Evolutionary conservation across 2,888 invertebrate genomes (phyloP), one percentile per base, ranked within the genome.

Genomic region (Myathropa florea): DNA sequence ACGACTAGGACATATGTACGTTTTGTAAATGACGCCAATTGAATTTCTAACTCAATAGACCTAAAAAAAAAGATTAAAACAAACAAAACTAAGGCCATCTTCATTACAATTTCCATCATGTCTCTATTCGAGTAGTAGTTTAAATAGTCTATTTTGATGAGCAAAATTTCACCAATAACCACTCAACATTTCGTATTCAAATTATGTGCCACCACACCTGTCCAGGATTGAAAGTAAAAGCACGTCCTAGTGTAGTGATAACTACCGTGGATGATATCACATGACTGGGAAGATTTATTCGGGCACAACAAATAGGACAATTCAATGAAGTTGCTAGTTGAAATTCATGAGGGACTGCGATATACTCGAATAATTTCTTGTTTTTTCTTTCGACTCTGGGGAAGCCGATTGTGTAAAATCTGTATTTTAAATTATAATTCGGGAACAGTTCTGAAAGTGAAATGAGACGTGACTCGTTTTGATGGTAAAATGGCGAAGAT

Each of bases 231-330:
- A 9, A 33, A 57, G 26, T 21, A 65, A 57, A 57, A 55, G 26
- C 57, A 64, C 64, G 75, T 65, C 59, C 73, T 53, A 55, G 21
- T 55, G 33, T 55, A 33, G 55, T 57, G 53, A 64, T 63, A 55
- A 65, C 39, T 57, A 64, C 18, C 26, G 57, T 39, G 72, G 46
- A 59, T 36, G 61, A 72, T 61, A 64, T 73, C 73, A 73, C 30
- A 64, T 64, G 64, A 26, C 64, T 26, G 63, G n/a, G 12, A 7
- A 64, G 55, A 73, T 64, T 64, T 64, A 73, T 73, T 73, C 64
- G 55, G 73, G 28, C 71, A 61, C 75, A 65, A 10, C 64, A 65
- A 75, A 75, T 65, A 75, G 65, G 75, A 30, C 59, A 75, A 65
- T 65, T 26, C 65, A 30, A 39, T 24, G 24, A 4, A 26, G 59